These are phyloP conservation scores for Cryptocephalus primarius DNA, from an alignment of 2,888 invertebrate genomes.

Conservation along the genomic window DNA sequence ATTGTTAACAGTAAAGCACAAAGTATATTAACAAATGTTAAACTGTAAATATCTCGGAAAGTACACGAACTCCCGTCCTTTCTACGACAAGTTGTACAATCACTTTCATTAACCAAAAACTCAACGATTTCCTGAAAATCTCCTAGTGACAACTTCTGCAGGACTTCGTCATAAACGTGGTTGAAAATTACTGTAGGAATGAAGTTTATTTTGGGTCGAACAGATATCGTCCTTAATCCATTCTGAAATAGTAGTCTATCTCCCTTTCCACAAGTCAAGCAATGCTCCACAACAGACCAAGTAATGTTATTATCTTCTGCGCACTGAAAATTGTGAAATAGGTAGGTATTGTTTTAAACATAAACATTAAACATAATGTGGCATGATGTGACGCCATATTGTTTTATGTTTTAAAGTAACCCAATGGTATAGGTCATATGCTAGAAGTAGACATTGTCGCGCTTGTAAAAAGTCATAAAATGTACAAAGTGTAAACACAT, in stretches of 20 bases:
- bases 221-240: slow-evolving; percentile 31
- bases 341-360: no score
- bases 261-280: slow-evolving; percentile 24
- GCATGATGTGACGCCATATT: no score
- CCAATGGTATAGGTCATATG: no score
- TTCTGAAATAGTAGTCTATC: slow-evolving; percentile 30
- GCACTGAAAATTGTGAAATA: slow-evolving; percentile 28
- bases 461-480: no score
- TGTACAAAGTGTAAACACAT: no score
- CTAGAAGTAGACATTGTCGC: no score
- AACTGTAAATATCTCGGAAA: no score
- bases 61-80: no score
- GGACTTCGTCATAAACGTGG: slow-evolving; percentile 19
- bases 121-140: slow-evolving; percentile 17
- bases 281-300: slow-evolving; percentile 22
- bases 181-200: slow-evolving; percentile 39
- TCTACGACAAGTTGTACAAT: slow-evolving; percentile 8
- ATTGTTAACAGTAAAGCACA: no score
- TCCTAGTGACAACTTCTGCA: slow-evolving; percentile 13
- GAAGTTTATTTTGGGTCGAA: slow-evolving; percentile 27
- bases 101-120: slow-evolving; percentile 10
- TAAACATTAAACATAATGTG: no score
- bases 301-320: slow-evolving; percentile 21
- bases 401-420: no score
- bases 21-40: no score